Conservation (phyloP, 1,140 invertebrate genomes). For the Bombus superbus region DNA sequence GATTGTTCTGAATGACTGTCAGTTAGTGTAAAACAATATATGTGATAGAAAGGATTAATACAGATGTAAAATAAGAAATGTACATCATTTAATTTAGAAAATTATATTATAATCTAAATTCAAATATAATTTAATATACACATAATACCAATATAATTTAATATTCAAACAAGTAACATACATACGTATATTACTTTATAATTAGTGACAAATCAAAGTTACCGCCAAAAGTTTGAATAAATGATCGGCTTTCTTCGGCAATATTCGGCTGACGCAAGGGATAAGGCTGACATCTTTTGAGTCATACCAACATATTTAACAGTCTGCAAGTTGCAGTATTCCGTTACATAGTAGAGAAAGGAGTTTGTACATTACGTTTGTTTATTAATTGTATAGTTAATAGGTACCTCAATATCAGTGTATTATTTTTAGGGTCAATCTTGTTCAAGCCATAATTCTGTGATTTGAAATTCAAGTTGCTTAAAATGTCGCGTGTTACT, state of each 20-base stretch:
- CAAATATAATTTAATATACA: background rate
- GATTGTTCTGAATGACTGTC: background rate
- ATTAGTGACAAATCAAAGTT: background rate
- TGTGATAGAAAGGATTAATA: background rate
- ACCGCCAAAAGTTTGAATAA: background rate
- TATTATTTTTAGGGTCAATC: background rate
- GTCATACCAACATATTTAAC: background rate
- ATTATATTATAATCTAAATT: background rate
- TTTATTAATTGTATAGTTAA: background rate
- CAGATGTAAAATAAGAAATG: background rate
- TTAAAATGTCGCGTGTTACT: slow-evolving; percentile 25
- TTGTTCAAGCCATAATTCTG: background rate
- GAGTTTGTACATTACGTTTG: background rate
- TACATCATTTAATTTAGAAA: background rate
- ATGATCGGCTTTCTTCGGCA: background rate
- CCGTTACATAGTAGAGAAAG: no score
- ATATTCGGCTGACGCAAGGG: slow-evolving; percentile 13
- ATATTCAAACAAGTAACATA: background rate
- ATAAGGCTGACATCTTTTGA: slow-evolving; percentile 27
- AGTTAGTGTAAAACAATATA: background rate
- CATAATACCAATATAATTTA: background rate
- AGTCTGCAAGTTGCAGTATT: background rate
- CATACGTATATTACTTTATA: background rate
- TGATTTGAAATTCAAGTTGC: background rate
- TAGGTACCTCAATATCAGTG: background rate